phyloP scores from a whole-genome alignment of 2,888 invertebrate genomes.

The Onthophagus sagittarius region DNA sequence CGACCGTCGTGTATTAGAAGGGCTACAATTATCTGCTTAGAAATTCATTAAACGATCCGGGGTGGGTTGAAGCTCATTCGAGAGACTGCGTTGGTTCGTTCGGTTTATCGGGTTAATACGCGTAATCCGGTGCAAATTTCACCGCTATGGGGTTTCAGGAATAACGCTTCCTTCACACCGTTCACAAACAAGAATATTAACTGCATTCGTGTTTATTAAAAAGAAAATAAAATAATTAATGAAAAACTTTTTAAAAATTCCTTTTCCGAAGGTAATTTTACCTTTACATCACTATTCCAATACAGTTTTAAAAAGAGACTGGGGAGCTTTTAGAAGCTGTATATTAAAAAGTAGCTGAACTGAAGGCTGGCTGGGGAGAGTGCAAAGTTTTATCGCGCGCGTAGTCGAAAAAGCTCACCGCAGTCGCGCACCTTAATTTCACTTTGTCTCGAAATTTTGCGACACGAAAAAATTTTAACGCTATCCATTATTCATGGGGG shows the following conservation, averaged over 20 bases:
- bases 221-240: too few species aligned
- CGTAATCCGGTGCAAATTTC: not conserved
- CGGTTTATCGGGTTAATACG: not conserved
- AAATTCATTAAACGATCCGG: not conserved
- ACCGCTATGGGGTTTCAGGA: not conserved
- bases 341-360: not conserved
- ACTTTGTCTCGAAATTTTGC: not conserved
- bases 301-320: not conserved
- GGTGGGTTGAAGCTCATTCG: not conserved
- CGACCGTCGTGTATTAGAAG: not conserved
- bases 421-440: not conserved
- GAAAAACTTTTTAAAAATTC: not conserved
- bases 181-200: not conserved
- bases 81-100: not conserved
- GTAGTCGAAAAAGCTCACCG: not conserved
- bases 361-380: not conserved
- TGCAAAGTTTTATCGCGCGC: not conserved
- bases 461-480: not conserved
- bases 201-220: not conserved
- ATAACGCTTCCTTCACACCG: not conserved
- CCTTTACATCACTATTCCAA: not conserved
- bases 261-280: not conserved
- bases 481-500: not conserved
- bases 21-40: not conserved
- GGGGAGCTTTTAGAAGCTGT: not conserved